phyloP scores from a whole-genome alignment of 2,888 invertebrate species.

The Epsilonema sp. region DNA sequence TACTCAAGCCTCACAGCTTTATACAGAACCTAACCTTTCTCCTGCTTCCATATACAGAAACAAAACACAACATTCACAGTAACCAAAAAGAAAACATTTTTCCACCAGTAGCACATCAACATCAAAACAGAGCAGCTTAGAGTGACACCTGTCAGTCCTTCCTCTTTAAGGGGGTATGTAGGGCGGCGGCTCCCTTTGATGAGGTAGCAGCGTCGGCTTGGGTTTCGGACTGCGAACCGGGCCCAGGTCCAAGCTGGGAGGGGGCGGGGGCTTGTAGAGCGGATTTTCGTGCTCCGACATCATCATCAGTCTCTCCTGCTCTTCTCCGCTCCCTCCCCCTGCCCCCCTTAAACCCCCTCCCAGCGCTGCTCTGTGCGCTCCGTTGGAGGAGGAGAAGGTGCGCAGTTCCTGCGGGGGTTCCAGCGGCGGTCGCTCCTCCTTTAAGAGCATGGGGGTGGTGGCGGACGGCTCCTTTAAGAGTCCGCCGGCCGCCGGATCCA shows the following conservation, averaged over 20 bases:
- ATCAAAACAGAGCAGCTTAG: not conserved
- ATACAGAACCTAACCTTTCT: too few species aligned
- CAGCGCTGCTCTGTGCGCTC: slow-evolving; percentile 14
- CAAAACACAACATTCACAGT: too few species aligned
- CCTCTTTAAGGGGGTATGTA: slow-evolving; percentile 96
- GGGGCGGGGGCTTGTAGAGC: slow-evolving; percentile 75
- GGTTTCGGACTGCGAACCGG: slow-evolving; percentile 30
- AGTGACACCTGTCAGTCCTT: not conserved
- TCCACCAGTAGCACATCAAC: too few species aligned
- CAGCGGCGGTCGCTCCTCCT: slow-evolving; percentile 80
- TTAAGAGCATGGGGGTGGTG: slow-evolving; percentile 75
- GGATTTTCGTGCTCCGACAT: slow-evolving; percentile 35
- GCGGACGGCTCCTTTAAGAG: slow-evolving; percentile 23
- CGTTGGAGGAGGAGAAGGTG: slow-evolving; percentile 4
- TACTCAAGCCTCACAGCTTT: too few species aligned
- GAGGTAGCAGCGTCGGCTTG: slow-evolving; percentile 62
- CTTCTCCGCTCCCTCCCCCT: slow-evolving; percentile 9
- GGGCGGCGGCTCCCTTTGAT: slow-evolving; percentile 72
- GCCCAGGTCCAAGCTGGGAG: slow-evolving; percentile 53
- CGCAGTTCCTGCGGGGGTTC: slow-evolving; percentile 46
- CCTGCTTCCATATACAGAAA: too few species aligned
- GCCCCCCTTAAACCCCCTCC: slow-evolving; percentile 20
- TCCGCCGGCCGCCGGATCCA: too few species aligned
- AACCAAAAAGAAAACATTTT: too few species aligned
- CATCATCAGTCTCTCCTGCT: slow-evolving; percentile 5